Evolutionary conservation across 1,140 invertebrate species (phyloP), one percentile per base, ranked within the genome.

Genomic region (Nilaparvata lugens): DNA sequence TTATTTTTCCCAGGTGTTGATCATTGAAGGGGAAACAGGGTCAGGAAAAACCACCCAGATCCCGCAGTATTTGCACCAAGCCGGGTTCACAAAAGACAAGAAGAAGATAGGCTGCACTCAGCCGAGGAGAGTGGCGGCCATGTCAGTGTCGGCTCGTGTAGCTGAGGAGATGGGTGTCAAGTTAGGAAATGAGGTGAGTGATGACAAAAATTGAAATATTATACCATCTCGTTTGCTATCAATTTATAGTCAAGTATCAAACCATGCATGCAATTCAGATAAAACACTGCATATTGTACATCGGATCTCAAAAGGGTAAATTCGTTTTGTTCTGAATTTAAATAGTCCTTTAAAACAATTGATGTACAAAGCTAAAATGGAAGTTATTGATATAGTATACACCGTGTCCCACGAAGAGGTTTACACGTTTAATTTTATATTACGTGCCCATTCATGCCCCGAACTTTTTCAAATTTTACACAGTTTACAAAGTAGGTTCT

Each of bases 31-130:
- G 52, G 96, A 98, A 81, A 98, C 95, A 16, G 95, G 95, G 0
- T 95, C 91, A 16, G 95, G 97, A 4, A 98, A 98, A 81, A 99
- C 97, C 0, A 99, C 97, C 4, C 97, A 99, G 77, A 93, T 99
- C 64, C 95, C 97, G 7, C 97, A 99, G 73, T 99, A 97, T 78
- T 77, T 99, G 0, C 81, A 93, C 72, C 91, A 99, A 72, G 88
- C 91, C 48, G 95, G 94, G 48, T 95, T 88, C 69, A 89, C 88
- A 7, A 75, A 84, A 51, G 84, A 89, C 71, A 84, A 84, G 16
- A 95, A 92, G 75, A 86, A 85, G 67, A 86, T 90, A 62, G 90
- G 78, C 4, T 79, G 77, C 48, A 79, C 78, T 0, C 73, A 76
- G 42, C 87, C 87, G 2, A 72, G 87, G 54, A 69, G 88, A 70